These are phyloP conservation scores for Poecilobothrus nobilitatus DNA, from an alignment of 2,888 invertebrate species.

Conservation along the genomic window DNA sequence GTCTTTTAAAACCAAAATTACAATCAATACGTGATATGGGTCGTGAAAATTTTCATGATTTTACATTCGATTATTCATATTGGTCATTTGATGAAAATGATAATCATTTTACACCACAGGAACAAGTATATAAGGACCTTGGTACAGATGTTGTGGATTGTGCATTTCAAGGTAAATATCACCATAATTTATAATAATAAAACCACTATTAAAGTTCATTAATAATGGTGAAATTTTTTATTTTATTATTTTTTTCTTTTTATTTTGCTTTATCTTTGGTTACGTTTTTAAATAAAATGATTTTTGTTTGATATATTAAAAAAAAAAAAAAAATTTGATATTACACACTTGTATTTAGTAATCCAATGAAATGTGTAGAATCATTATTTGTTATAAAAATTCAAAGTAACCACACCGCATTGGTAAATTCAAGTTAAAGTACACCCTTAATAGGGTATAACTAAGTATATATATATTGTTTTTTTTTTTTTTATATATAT, in stretches of 20 bases:
- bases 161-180: slow-evolving; percentile 59
- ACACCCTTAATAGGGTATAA: too few species aligned
- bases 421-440: too few species aligned
- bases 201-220: neutral
- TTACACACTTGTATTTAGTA: too few species aligned
- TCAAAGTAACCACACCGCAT: too few species aligned
- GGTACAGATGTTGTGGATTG: slow-evolving; percentile 66
- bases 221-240: neutral
- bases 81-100: slow-evolving; percentile 70
- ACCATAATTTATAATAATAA: neutral
- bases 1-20: slow-evolving; percentile 61
- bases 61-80: slow-evolving; percentile 83
- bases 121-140: slow-evolving; percentile 65
- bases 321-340: neutral
- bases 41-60: slow-evolving; percentile 66
- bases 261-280: neutral
- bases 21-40: slow-evolving; percentile 39
- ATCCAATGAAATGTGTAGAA: too few species aligned
- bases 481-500: neutral
- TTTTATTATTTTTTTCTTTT: neutral
- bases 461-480: too few species aligned
- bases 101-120: slow-evolving; percentile 68
- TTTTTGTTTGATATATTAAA: too few species aligned
- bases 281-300: too few species aligned
- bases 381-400: too few species aligned